Base-by-base conservation (phyloP, 2,888 invertebrate genomes). In the Muschampia plurimacula region DNA sequence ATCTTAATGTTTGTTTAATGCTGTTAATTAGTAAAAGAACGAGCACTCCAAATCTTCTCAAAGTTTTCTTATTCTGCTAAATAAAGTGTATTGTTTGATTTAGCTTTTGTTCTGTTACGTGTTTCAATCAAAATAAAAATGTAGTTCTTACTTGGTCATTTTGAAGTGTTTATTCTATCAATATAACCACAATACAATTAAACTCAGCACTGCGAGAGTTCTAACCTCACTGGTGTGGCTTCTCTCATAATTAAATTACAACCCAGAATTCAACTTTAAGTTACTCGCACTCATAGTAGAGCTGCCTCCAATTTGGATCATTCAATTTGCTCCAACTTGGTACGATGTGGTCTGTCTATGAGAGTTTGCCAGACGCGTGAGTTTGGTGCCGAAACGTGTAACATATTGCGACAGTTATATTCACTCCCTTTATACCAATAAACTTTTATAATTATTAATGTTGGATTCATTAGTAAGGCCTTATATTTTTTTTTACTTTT, bases 181-280 rank as follows among this genome's bases (percentile, higher is more conserved):
- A 44, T 22, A n/a, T 22, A n/a, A 32, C 64, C 64, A 64, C 64
- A 69, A 70, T 64, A 64, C 64, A 64, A 70, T 70, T 70, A 70
- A 70, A 55, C 65, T 7, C 12, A 67, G 63, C 59, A 36, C 59
- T 63, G 22, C 41, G 57, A 57, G 28, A 15, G 39, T 4, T 32
- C 39, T 2, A 44, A 36, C 65, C 41, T 44, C 67, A 67, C 62
- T 49, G 46, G 36, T 62, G 71, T 65, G 76, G 71, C 74, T 74
- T 74, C 74, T 57, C 64, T 13, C 64, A 46, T 76, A 76, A 76
- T 76, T 70, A 72, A 72, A 74, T 76, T 76, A 70, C 32, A 52
- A 0, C 70, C 60, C 60, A 70, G 71, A 66, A 59, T 71, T 22
- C 55, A 46, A 64, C 55, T 46, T 46, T 7, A 55, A 67, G 44